A percentile compares a stretch with the other conserved stretches of the same genome.
Conservation (phyloP, 2,797 vertebrate genomes). For the Sebastolobus altivelis region DNA sequence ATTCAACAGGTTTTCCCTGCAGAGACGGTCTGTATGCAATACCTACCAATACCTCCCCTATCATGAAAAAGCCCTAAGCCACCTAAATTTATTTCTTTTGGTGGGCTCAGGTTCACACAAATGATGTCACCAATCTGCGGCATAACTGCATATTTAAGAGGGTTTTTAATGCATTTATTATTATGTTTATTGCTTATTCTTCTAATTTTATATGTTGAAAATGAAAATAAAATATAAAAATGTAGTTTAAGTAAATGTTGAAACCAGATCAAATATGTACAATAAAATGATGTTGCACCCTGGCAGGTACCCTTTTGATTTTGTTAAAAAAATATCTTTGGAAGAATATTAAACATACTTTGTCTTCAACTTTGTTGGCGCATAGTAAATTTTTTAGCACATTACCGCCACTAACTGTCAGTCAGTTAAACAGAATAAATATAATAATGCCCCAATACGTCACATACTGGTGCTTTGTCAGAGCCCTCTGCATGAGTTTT, state of each 20-base stretch:
- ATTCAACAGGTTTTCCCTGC: background rate
- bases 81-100: background rate
- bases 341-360: background rate
- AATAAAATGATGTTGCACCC: too few species aligned
- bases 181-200: too few species aligned
- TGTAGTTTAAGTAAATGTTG: too few species aligned
- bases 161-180: background rate
- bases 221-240: too few species aligned
- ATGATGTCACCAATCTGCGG: background rate
- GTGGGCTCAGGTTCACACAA: background rate
- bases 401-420: background rate
- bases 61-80: background rate
- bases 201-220: too few species aligned
- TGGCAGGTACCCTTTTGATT: too few species aligned
- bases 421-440: background rate
- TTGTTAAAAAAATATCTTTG: too few species aligned
- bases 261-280: too few species aligned
- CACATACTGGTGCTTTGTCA: too few species aligned
- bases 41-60: background rate
- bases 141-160: background rate
- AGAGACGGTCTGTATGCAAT: background rate
- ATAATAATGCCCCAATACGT: too few species aligned
- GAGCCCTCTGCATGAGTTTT: too few species aligned
- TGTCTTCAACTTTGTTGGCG: background rate
- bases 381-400: background rate